phyloP scores from a whole-genome alignment of 2,113 vertebrate genomes.

The Phyllopteryx taeniolatus region DNA sequence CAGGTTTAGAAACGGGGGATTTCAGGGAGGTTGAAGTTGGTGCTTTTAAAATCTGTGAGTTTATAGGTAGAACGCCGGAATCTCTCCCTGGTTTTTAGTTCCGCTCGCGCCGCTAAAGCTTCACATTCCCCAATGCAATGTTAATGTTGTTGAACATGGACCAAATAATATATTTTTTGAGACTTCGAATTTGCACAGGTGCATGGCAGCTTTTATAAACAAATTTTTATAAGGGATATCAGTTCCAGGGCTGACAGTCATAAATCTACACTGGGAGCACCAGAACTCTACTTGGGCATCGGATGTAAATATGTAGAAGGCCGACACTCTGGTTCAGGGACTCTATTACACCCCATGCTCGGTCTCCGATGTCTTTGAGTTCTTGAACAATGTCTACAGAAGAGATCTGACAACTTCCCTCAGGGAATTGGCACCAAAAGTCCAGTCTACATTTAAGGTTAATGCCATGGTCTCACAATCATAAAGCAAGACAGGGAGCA shows the following conservation, averaged over 20 bases:
- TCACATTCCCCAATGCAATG: conserved; percentile 27
- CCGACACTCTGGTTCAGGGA: no score
- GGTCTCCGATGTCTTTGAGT: no score
- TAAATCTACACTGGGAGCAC: not conserved
- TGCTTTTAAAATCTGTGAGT: conserved; percentile 19
- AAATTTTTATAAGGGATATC: not conserved
- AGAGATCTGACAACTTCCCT: no score
- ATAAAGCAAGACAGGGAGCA: no score
- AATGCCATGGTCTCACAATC: no score
- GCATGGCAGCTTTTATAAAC: not conserved
- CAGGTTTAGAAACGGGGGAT: conserved; percentile 9
- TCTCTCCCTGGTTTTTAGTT: not conserved
- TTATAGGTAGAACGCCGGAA: conserved; percentile 21
- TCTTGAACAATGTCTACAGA: no score
- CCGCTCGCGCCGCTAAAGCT: not conserved
- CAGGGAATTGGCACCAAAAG: no score
- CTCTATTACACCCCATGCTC: no score
- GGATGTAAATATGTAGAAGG: no score
- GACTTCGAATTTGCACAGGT: not conserved
- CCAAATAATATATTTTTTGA: conserved; percentile 28
- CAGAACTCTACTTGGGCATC: no score
- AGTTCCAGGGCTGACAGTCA: not conserved
- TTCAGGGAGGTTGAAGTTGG: conserved; percentile 9
- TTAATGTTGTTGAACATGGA: conserved; percentile 35
- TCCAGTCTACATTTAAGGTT: no score